Percentiles rank a stretch among this genome's conserved stretches.
Conservation (phyloP, 2,797 vertebrate species). For the Micrastur ruficollis region DNA sequence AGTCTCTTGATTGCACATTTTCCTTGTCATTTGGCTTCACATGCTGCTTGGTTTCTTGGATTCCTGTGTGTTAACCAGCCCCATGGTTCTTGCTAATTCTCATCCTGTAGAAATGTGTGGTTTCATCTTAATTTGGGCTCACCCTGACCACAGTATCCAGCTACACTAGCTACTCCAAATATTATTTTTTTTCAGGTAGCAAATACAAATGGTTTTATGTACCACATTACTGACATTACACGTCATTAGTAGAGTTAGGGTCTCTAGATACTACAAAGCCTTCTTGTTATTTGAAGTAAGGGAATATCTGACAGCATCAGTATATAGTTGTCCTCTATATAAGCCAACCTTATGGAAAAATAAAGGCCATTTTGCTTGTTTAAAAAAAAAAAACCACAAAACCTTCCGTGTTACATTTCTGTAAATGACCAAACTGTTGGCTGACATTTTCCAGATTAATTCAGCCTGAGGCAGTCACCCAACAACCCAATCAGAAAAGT, state of each 20-base stretch:
- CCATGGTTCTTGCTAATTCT: not conserved
- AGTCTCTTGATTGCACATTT: not conserved
- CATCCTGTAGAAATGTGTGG: not conserved
- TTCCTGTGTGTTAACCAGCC: not conserved
- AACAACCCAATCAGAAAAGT: not conserved
- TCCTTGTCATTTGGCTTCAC: not conserved
- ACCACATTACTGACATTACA: not conserved
- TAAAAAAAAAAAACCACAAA: rapidly evolving
- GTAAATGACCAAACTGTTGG: not conserved
- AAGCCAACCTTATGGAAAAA: not conserved
- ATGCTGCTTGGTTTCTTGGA: not conserved
- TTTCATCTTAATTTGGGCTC: not conserved
- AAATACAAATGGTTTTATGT: not conserved
- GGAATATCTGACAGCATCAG: not conserved
- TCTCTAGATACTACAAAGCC: not conserved
- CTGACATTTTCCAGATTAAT: constrained; percentile 28
- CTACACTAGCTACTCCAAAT: not conserved
- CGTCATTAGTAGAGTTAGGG: not conserved
- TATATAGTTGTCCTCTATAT: not conserved
- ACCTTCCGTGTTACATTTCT: not conserved
- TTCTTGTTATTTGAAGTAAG: not conserved
- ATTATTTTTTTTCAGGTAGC: not conserved
- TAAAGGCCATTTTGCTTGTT: not conserved
- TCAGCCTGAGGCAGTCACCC: not conserved
- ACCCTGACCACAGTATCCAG: not conserved